Percentiles rank a stretch among this genome's conserved stretches.
Conservation (phyloP, 2,888 invertebrate species). For the Lathronympha strigana region DNA sequence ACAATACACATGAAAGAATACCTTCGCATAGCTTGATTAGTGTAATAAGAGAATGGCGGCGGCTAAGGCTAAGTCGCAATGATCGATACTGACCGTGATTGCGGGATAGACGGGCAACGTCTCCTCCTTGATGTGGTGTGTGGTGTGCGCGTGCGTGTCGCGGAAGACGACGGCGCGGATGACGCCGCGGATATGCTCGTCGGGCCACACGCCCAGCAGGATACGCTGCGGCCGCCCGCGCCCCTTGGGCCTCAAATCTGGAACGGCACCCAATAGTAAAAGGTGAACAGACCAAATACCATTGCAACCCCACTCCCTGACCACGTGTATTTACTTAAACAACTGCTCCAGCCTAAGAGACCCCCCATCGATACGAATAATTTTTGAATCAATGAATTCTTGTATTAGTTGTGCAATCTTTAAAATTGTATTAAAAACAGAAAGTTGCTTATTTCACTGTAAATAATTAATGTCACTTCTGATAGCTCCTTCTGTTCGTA, state of each 20-base stretch:
- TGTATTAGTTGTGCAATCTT: neutral
- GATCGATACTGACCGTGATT: constrained; percentile 78
- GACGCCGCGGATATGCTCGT: constrained; percentile 96
- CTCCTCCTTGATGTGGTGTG: constrained; percentile 92
- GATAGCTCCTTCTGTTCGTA: too few species aligned
- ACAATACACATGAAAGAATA: constrained; percentile 57
- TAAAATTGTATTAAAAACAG: too few species aligned
- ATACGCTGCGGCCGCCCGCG: constrained; percentile 96
- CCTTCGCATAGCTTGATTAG: constrained; percentile 59
- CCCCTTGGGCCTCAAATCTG: constrained; percentile 95
- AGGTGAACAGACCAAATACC: constrained; percentile 71
- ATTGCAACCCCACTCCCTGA: constrained; percentile 13
- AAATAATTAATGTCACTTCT: too few species aligned
- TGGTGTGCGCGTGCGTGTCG: constrained; percentile 90
- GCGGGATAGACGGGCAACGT: constrained; percentile 74
- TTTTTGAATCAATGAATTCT: neutral
- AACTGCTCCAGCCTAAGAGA: neutral
- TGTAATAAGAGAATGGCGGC: constrained; percentile 33
- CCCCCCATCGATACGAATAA: neutral
- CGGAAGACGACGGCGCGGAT: constrained; percentile 96
- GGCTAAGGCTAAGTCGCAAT: constrained; percentile 34
- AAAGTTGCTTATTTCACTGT: too few species aligned
- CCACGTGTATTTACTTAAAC: neutral
- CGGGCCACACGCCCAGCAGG: constrained; percentile 95
- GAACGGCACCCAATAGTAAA: constrained; percentile 78